These are phyloP conservation scores for Salvelinus alpinus DNA, from an alignment of 2,113 vertebrate genomes.

Conservation along the genomic window DNA sequence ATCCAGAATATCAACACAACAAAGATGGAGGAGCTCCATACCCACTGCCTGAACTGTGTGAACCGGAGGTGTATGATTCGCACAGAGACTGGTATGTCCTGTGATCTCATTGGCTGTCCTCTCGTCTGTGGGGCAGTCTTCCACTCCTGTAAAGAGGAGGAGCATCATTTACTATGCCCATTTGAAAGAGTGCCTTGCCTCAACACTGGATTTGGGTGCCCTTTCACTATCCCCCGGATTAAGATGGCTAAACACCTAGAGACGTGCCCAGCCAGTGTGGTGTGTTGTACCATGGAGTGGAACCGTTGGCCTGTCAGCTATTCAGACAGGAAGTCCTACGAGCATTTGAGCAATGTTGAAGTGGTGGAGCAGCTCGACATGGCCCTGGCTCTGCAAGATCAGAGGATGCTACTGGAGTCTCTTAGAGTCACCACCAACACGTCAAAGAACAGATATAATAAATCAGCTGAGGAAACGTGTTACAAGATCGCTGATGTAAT, in stretches of 20 bases:
- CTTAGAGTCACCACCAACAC: conserved; percentile 92
- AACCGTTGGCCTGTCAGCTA: conserved; percentile 99
- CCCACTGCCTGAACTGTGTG: conserved; percentile 93
- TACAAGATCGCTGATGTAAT: conserved; percentile 58
- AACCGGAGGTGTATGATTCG: conserved; percentile 93
- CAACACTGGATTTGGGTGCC: conserved; percentile 92
- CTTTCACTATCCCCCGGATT: conserved; percentile 85
- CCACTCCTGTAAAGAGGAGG: conserved; percentile 90
- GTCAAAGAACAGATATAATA: conserved; percentile 82
- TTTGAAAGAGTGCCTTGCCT: conserved; percentile 93
- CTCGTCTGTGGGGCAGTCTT: conserved; percentile 97
- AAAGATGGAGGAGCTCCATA: conserved; percentile 85
- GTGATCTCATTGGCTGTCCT: conserved; percentile 91
- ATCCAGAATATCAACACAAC: conserved; percentile 2
- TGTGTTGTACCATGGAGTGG: conserved; percentile 99
- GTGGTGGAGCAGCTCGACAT: conserved; percentile 97
- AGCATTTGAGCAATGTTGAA: conserved; percentile 92
- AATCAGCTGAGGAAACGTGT: conserved; percentile 71
- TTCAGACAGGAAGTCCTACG: conserved; percentile 92
- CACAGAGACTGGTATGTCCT: conserved; percentile 85
- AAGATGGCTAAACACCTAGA: conserved; percentile 93
- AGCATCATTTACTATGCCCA: conserved; percentile 91
- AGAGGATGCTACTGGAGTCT: conserved; percentile 95
- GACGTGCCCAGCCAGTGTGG: conserved; percentile 92
- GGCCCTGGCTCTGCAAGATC: conserved; percentile 97